Evolutionary conservation across 2,113 vertebrate genomes (phyloP).

Genomic region (Indicator maculatus): DNA sequence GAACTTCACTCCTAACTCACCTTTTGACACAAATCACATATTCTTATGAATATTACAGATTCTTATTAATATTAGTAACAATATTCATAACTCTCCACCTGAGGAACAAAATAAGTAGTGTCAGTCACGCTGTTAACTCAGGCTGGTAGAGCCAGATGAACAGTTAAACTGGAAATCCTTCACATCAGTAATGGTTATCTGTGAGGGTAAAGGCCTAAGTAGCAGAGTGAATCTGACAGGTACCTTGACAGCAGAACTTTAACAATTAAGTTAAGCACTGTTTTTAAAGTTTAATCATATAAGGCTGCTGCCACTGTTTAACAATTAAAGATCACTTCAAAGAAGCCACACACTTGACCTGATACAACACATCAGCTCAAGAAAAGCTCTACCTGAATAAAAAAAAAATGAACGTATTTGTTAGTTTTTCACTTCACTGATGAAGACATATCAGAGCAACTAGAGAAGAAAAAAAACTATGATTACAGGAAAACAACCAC

Average conservation of each 20-base stretch:
- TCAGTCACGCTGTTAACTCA: background rate
- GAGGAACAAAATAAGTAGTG: background rate
- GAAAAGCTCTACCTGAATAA: background rate
- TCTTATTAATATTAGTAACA: no score
- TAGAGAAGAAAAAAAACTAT: background rate
- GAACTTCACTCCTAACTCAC: no score
- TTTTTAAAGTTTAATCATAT: background rate
- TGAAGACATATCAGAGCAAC: background rate
- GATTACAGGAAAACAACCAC: background rate
- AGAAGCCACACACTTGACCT: background rate
- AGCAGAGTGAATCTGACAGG: background rate
- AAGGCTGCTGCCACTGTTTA: background rate
- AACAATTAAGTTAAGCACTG: background rate
- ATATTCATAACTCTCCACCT: no score
- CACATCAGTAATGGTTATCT: background rate
- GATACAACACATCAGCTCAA: fast-evolving
- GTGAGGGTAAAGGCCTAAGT: background rate
- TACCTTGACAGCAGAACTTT: background rate
- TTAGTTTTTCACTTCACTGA: background rate
- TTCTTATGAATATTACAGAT: no score
- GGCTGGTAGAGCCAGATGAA: background rate
- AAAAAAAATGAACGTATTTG: background rate
- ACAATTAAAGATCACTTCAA: background rate
- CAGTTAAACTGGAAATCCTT: background rate
- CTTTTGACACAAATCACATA: no score